Evolutionary conservation across 2,888 invertebrate genomes (phyloP).

Genomic region (Heliconius cydno): DNA sequence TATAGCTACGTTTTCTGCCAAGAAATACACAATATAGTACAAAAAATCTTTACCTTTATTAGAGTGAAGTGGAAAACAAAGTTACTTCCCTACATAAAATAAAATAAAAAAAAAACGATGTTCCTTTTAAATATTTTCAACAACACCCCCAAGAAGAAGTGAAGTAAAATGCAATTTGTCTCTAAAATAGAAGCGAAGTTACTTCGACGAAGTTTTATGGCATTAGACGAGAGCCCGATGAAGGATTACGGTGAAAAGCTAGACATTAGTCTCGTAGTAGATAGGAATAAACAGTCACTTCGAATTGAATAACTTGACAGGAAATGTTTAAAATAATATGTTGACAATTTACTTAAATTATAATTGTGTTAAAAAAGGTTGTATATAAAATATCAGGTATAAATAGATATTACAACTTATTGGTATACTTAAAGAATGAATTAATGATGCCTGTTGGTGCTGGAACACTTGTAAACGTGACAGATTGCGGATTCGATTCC

Average conservation of each 20-base stretch:
- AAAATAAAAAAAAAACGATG: not conserved
- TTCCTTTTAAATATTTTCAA: not conserved
- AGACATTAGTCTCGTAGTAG: conserved; percentile 10
- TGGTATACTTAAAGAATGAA: too few relatives aligned
- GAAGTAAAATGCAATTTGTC: conserved; percentile 34
- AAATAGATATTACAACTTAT: not conserved
- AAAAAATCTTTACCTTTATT: too few relatives aligned
- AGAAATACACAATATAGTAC: too few relatives aligned
- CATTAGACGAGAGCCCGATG: conserved; percentile 57
- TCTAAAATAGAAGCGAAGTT: conserved; percentile 33
- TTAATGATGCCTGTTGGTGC: too few relatives aligned
- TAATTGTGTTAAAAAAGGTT: too few relatives aligned
- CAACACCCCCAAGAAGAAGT: conserved; percentile 5
- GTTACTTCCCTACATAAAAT: too few relatives aligned
- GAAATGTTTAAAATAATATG: not conserved
- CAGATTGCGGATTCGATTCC: too few relatives aligned
- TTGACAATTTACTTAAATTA: not conserved
- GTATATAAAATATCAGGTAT: too few relatives aligned
- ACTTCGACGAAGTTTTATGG: conserved; percentile 59
- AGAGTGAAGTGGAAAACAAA: too few relatives aligned
- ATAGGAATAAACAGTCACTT: conserved; percentile 22
- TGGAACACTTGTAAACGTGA: too few relatives aligned
- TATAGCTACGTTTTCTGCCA: too few relatives aligned
- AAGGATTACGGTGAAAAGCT: conserved; percentile 61
- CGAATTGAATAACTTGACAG: not conserved